phyloP scores from a whole-genome alignment of 2,113 vertebrate species.

The Cyprinodon brontotheroides region DNA sequence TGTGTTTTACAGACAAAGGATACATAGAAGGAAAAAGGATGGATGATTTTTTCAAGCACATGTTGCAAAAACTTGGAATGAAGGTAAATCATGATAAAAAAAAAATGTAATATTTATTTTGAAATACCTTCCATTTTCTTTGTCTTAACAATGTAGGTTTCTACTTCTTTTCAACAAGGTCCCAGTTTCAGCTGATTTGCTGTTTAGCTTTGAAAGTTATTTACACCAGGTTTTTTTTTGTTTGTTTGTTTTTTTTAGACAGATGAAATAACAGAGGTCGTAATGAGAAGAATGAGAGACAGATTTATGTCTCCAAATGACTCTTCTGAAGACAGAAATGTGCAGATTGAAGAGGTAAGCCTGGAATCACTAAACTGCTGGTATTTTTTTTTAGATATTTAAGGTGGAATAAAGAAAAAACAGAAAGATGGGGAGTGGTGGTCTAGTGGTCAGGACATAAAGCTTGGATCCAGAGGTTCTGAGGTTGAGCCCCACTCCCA shows the following conservation, averaged over 20 bases:
- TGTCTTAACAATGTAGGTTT: background rate
- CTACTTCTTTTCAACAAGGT: too few species aligned
- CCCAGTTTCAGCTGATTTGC: too few species aligned
- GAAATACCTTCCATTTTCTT: background rate
- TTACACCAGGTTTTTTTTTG: too few species aligned
- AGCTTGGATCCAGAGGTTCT: too few species aligned
- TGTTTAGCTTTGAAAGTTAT: too few species aligned
- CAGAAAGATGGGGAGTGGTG: background rate
- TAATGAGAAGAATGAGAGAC: slow-evolving; percentile 77
- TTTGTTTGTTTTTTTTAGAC: slow-evolving; percentile 25
- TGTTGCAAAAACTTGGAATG: slow-evolving; percentile 77
- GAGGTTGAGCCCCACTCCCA: too few species aligned
- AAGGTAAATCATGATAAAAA: slow-evolving; percentile 78
- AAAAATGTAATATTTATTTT: background rate
- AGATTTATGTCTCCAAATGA: slow-evolving; percentile 64
- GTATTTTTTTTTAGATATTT: background rate
- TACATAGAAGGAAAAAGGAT: slow-evolving; percentile 85
- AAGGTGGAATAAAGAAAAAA: background rate
- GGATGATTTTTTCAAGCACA: slow-evolving; percentile 83
- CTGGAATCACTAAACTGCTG: background rate
- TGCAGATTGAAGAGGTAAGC: slow-evolving; percentile 87
- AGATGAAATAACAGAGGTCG: slow-evolving; percentile 75
- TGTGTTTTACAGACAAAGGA: slow-evolving; percentile 83
- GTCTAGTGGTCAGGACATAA: too few species aligned
- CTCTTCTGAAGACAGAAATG: slow-evolving; percentile 65